Percentiles rank a stretch among this genome's conserved stretches.
phyloP scores from a whole-genome alignment of 2,113 vertebrate genomes.

The Desmodus rotundus region DNA sequence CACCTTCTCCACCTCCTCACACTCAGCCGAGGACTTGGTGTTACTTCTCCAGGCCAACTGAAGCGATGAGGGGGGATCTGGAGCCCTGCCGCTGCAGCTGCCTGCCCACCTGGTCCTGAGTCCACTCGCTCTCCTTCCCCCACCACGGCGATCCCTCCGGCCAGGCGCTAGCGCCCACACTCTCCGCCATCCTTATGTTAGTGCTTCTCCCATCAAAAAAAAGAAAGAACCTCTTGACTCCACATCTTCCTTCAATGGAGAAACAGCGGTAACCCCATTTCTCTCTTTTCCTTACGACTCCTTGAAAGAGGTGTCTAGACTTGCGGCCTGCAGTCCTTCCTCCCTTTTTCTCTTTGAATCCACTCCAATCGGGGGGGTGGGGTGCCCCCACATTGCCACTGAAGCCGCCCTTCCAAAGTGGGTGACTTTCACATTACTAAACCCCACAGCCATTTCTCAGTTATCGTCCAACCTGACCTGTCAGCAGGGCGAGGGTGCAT shows the following conservation, averaged over 20 bases:
- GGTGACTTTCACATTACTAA: not conserved
- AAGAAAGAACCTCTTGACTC: not conserved
- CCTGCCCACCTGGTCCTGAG: not conserved
- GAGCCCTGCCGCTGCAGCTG: not conserved
- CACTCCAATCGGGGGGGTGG: not conserved
- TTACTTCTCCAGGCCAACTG: not conserved
- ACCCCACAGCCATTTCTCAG: not conserved
- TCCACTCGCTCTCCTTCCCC: not conserved
- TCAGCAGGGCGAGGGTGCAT: not conserved
- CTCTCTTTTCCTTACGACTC: not conserved
- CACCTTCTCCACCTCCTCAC: not conserved
- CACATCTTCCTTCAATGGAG: not conserved
- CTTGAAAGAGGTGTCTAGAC: not conserved
- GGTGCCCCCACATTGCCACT: not conserved
- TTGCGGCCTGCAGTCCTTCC: not conserved
- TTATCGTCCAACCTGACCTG: not conserved
- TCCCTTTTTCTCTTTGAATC: not conserved
- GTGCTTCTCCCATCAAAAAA: not conserved
- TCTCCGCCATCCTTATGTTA: not conserved
- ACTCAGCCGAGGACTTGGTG: not conserved
- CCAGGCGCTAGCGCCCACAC: too few species aligned
- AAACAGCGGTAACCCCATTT: not conserved
- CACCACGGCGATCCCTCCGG: not conserved
- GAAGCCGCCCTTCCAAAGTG: not conserved
- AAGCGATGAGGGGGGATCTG: not conserved